Percentiles rank a stretch among this genome's conserved stretches.
Evolutionary conservation across 2,888 invertebrate genomes (phyloP).

Genomic region (Baccha elongata): DNA sequence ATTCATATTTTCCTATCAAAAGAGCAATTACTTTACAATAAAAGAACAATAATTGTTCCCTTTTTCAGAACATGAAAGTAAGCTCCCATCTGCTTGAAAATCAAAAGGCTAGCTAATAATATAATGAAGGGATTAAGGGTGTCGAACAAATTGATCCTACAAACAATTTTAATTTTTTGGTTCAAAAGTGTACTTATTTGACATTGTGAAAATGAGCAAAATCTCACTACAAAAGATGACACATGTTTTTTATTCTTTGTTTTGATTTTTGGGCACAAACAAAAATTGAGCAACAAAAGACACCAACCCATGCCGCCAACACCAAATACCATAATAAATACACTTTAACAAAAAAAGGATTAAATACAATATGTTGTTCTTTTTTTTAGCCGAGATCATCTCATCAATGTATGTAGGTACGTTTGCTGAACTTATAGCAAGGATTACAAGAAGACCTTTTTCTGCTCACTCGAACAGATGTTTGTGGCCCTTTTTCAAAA

Average conservation of each 20-base stretch:
- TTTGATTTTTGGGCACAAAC: conserved; percentile 37
- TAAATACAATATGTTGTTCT: not conserved
- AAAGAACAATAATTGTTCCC: conserved; percentile 57
- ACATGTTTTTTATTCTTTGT: conserved; percentile 36
- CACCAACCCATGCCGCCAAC: conserved; percentile 32
- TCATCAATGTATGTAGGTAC: no score
- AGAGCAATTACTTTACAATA: conserved; percentile 64
- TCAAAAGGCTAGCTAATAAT: conserved; percentile 8
- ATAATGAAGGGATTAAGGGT: conserved; percentile 64
- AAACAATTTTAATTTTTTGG: conserved; percentile 10
- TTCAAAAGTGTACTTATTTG: conserved; percentile 25
- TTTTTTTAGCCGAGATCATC: conserved; percentile 36
- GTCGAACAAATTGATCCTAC: conserved; percentile 57
- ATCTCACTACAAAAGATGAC: conserved; percentile 26
- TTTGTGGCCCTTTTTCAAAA: not conserved
- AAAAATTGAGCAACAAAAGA: conserved; percentile 41
- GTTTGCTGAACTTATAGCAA: not conserved
- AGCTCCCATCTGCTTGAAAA: conserved; percentile 47
- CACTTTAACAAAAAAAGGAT: conserved; percentile 17
- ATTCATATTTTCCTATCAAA: conserved; percentile 2
- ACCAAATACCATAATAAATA: conserved; percentile 3
- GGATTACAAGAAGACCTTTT: conserved; percentile 25
- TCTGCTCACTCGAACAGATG: not conserved
- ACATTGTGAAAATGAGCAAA: conserved; percentile 25
- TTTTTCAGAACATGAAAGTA: conserved; percentile 35